A percentile compares a stretch with the other conserved stretches of the same genome.
Conservation (phyloP, 1,140 invertebrate genomes). For the Ctenoplectra terminalis region DNA sequence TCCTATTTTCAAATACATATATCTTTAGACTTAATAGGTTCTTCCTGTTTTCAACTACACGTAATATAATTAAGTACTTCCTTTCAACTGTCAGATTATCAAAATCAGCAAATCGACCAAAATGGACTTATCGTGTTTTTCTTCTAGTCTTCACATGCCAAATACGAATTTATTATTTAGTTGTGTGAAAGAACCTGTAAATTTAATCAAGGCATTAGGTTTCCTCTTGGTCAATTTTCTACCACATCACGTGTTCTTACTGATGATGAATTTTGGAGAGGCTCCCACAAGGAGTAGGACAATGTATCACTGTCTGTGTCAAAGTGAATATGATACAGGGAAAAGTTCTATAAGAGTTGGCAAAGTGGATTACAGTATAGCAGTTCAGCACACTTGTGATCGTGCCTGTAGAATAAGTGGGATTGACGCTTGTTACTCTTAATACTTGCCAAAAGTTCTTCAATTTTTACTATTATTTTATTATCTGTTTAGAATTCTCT, state of each 20-base stretch:
- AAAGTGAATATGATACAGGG: constrained; percentile 23
- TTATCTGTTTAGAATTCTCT: too few relatives aligned
- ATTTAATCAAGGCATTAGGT: not conserved
- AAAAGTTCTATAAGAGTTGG: constrained; percentile 15
- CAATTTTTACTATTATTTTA: too few relatives aligned
- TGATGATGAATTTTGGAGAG: not conserved
- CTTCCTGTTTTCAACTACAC: too few relatives aligned
- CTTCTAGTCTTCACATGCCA: too few relatives aligned
- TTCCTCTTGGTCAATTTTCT: not conserved
- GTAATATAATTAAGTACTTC: too few relatives aligned
- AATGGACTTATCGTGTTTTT: too few relatives aligned
- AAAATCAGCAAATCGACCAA: too few relatives aligned
- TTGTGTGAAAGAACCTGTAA: not conserved
- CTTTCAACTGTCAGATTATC: too few relatives aligned
- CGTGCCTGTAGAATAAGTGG: constrained; percentile 8
- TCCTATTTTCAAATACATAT: too few relatives aligned
- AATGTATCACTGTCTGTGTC: not conserved
- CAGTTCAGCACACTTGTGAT: not conserved
- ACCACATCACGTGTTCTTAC: not conserved
- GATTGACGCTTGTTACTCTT: not conserved
- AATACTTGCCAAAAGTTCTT: not conserved
- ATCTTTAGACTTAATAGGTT: too few relatives aligned
- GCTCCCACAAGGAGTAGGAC: too few relatives aligned
- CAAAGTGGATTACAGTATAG: constrained; percentile 26
- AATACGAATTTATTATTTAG: too few relatives aligned